Evolutionary conservation across 2,113 vertebrate genomes (phyloP).

Genomic region (Clinocottus analis): DNA sequence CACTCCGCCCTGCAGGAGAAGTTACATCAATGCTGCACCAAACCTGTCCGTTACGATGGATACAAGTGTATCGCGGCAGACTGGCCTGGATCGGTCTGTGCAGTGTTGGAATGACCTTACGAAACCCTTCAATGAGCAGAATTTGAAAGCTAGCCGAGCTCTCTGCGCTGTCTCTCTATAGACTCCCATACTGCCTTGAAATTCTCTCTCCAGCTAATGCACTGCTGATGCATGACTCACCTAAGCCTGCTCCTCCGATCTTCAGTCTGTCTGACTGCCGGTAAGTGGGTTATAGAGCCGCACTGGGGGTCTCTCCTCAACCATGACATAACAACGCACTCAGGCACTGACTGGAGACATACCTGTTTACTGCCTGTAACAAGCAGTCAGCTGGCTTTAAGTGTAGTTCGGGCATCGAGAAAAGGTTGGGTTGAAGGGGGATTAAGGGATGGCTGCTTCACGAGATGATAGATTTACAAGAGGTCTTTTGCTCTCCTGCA

Average conservation of each 20-base stretch:
- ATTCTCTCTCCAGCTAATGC: slow-evolving; percentile 51
- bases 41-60: neutral
- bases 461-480: slow-evolving; percentile 47
- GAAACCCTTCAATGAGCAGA: slow-evolving; percentile 40
- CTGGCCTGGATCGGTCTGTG: neutral
- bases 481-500: slow-evolving; percentile 41
- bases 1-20: neutral
- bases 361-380: slow-evolving; percentile 61
- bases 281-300: slow-evolving; percentile 50
- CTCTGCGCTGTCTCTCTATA: slow-evolving; percentile 14
- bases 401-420: slow-evolving; percentile 29
- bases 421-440: slow-evolving; percentile 33
- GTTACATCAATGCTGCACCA: neutral
- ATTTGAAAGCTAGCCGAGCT: slow-evolving; percentile 28
- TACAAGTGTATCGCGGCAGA: neutral
- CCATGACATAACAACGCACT: slow-evolving; percentile 64
- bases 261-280: slow-evolving; percentile 45
- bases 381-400: slow-evolving; percentile 43
- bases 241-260: slow-evolving; percentile 40
- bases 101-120: slow-evolving; percentile 22
- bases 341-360: slow-evolving; percentile 43
- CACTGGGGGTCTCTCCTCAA: slow-evolving; percentile 56
- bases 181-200: slow-evolving; percentile 45
- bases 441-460: slow-evolving; percentile 29
- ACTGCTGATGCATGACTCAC: slow-evolving; percentile 62